Evolutionary conservation across 64 coral and sea anemone species (phyloP).

Genomic region (Cladopsammia gracilis): DNA sequence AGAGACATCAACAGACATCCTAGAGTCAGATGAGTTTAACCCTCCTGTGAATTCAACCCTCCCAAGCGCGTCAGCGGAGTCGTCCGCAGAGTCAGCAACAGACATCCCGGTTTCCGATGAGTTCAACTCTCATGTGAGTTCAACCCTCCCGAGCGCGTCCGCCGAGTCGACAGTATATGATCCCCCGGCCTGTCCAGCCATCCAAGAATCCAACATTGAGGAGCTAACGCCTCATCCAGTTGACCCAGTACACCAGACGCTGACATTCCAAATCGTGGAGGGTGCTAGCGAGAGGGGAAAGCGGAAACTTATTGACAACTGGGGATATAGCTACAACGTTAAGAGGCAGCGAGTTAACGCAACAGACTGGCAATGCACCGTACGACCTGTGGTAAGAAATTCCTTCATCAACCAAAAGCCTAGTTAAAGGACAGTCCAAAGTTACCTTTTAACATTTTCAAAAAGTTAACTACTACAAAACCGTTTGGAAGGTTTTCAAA

Average conservation of each 20-base stretch:
- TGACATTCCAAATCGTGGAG: conserved; percentile 25
- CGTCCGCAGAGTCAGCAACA: no score
- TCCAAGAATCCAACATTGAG: neutral
- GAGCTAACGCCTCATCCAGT: neutral
- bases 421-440: no score
- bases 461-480: no score
- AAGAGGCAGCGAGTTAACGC: conserved; percentile 22
- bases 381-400: conserved; percentile 18
- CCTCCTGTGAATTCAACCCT: no score
- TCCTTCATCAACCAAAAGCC: no score
- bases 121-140: neutral
- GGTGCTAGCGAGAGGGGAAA: conserved; percentile 28
- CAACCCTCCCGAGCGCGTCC: neutral
- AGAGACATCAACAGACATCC: neutral
- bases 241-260: neutral
- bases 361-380: conserved; percentile 51
- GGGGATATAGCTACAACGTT: conserved; percentile 35
- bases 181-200: neutral
- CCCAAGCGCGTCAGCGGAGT: no score
- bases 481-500: no score
- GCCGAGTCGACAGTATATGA: no score
- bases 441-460: no score
- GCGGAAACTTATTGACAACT: conserved; percentile 37
- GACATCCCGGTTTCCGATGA: neutral
- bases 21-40: neutral